These are phyloP conservation scores for Odontesthes bonariensis DNA, from an alignment of 2,113 vertebrate genomes.

Conservation along the genomic window DNA sequence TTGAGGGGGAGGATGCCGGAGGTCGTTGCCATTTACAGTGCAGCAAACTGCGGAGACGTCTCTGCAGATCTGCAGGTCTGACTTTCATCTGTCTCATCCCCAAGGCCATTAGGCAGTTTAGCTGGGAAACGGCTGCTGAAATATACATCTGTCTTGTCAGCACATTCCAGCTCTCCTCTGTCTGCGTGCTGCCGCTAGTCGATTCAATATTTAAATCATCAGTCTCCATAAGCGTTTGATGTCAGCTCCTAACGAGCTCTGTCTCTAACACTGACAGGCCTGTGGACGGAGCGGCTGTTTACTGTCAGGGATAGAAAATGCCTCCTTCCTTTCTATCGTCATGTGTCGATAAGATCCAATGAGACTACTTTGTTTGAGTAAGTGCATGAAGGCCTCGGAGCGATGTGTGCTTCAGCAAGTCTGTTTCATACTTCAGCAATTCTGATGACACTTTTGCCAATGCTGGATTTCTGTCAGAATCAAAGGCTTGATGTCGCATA, in stretches of 20 bases:
- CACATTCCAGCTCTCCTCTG: conserved; percentile 62
- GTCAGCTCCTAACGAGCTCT: conserved; percentile 74
- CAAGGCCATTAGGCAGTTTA: conserved; percentile 79
- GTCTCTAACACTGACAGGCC: conserved; percentile 73
- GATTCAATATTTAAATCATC: conserved; percentile 80
- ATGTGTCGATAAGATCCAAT: conserved; percentile 66
- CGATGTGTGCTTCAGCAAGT: conserved; percentile 55
- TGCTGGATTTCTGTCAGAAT: conserved; percentile 61
- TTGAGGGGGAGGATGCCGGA: conserved; percentile 1
- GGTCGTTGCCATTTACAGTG: conserved; percentile 56
- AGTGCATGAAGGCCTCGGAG: conserved; percentile 44
- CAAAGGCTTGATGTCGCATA: conserved; percentile 47
- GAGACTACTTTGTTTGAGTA: conserved; percentile 70
- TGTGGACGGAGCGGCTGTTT: conserved; percentile 72
- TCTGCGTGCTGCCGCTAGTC: conserved; percentile 57
- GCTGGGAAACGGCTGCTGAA: conserved; percentile 79
- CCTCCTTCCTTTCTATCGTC: conserved; percentile 64
- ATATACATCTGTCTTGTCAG: conserved; percentile 82
- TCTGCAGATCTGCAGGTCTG: conserved; percentile 68
- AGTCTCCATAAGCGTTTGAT: conserved; percentile 74
- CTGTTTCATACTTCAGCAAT: conserved; percentile 67
- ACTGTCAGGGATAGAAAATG: conserved; percentile 67
- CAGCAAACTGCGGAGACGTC: conserved; percentile 53
- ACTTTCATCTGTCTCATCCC: conserved; percentile 72
- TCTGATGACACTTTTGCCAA: conserved; percentile 73